Percentiles rank a stretch among this genome's conserved stretches.
These are phyloP conservation scores for Cerastis leucographa DNA, from an alignment of 2,888 invertebrate genomes.

Conservation along the genomic window DNA sequence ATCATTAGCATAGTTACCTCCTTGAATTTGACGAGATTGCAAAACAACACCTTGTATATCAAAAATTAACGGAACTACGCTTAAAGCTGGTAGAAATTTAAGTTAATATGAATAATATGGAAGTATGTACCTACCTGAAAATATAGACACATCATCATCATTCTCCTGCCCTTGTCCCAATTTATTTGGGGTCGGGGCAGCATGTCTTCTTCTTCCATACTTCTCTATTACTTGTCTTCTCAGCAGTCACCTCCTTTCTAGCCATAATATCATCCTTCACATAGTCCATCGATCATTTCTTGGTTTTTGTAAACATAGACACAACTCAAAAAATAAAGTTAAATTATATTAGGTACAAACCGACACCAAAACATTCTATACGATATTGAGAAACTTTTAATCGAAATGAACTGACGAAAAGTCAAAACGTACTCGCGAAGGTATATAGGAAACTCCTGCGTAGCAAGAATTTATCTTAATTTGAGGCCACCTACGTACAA, in stretches of 20 bases:
- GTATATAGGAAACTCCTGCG: no score
- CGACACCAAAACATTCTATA: slow-evolving; percentile 52
- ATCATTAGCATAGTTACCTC: no score
- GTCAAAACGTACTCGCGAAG: slow-evolving; percentile 55
- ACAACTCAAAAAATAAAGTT: slow-evolving; percentile 49
- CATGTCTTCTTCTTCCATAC: no score
- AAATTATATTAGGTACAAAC: slow-evolving; percentile 65
- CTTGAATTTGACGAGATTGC: no score
- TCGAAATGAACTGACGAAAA: slow-evolving; percentile 76
- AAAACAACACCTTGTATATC: no score
- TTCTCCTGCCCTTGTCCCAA: no score
- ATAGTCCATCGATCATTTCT: no score
- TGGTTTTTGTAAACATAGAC: background rate
- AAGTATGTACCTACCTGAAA: background rate
- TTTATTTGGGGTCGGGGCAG: no score
- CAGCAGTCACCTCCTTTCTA: no score
- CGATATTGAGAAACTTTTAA: slow-evolving; percentile 80
- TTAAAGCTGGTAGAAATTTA: background rate
- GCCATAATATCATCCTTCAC: no score
- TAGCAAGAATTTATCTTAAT: slow-evolving; percentile 61
- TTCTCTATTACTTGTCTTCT: no score
- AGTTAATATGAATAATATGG: background rate
- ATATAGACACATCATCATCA: background rate
- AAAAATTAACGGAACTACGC: background rate
- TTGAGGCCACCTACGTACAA: slow-evolving; percentile 46